These are phyloP conservation scores for Cremastobaeus sp. DNA, from an alignment of 2,888 invertebrate species.

Conservation along the genomic window DNA sequence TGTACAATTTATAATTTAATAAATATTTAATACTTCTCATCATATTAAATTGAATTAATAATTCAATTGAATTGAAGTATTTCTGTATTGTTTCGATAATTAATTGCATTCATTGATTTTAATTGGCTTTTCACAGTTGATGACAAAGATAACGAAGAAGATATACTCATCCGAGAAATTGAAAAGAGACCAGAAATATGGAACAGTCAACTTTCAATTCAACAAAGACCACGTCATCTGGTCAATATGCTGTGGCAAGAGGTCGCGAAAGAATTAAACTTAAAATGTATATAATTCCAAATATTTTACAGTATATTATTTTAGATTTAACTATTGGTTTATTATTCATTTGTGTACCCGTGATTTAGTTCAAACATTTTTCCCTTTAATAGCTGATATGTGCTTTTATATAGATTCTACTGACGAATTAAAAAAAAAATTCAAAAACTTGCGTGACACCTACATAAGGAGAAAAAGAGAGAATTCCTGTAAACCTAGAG, in stretches of 20 bases:
- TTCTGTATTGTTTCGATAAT: too few species aligned
- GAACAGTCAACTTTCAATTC: not conserved
- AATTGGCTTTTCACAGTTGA: not conserved
- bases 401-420: not conserved
- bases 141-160: not conserved
- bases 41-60: too few species aligned
- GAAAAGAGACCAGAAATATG: not conserved
- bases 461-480: not conserved
- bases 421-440: not conserved
- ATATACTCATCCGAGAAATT: not conserved
- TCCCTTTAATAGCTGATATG: too few species aligned
- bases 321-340: too few species aligned
- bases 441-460: not conserved
- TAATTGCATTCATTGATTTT: too few species aligned
- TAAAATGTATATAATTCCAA: not conserved
- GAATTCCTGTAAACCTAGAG: not conserved
- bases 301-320: too few species aligned
- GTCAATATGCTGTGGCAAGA: not conserved
- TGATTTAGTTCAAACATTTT: too few species aligned
- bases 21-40: too few species aligned
- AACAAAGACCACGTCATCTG: not conserved
- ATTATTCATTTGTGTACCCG: too few species aligned
- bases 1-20: too few species aligned
- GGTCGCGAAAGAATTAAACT: not conserved
- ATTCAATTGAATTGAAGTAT: too few species aligned